phyloP scores from a whole-genome alignment of 1,140 invertebrate species.

The Pararge aegeria region DNA sequence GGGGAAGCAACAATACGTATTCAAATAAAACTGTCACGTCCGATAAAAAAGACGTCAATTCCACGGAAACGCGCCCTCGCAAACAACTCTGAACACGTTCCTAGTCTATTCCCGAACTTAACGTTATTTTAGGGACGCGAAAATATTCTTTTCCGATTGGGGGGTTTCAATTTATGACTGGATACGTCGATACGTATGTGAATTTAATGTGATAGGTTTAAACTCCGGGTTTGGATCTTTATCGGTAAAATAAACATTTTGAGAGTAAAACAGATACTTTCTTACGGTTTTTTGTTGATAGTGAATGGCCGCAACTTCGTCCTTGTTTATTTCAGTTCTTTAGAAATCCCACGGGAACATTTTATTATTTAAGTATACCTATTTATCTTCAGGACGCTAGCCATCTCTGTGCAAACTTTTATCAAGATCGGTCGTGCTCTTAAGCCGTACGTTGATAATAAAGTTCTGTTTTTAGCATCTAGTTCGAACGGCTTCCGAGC shows the following conservation, averaged over 20 bases:
- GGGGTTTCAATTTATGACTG: conserved; percentile 30
- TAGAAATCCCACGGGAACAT: no score
- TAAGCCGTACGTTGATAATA: no score
- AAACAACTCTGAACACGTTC: conserved; percentile 34
- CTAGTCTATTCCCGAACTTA: conserved; percentile 35
- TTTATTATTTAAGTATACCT: no score
- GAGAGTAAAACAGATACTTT: background rate
- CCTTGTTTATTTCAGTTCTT: no score
- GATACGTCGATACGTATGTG: conserved; percentile 26
- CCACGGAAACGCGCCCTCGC: background rate
- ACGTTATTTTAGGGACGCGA: conserved; percentile 38
- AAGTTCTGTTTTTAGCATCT: no score
- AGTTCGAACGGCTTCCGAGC: no score
- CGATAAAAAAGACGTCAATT: background rate
- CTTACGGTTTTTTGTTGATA: no score
- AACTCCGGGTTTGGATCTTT: background rate
- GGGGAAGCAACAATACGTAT: no score
- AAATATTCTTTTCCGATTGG: conserved; percentile 30
- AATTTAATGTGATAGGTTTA: conserved; percentile 24
- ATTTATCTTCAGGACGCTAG: no score
- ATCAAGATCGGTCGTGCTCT: no score
- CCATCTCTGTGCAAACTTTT: no score
- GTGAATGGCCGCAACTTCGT: no score
- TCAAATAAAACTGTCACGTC: background rate
- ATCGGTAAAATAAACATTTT: background rate